These are phyloP conservation scores for Pseudomugil gertrudae DNA, from an alignment of 2,797 vertebrate species.

Conservation along the genomic window DNA sequence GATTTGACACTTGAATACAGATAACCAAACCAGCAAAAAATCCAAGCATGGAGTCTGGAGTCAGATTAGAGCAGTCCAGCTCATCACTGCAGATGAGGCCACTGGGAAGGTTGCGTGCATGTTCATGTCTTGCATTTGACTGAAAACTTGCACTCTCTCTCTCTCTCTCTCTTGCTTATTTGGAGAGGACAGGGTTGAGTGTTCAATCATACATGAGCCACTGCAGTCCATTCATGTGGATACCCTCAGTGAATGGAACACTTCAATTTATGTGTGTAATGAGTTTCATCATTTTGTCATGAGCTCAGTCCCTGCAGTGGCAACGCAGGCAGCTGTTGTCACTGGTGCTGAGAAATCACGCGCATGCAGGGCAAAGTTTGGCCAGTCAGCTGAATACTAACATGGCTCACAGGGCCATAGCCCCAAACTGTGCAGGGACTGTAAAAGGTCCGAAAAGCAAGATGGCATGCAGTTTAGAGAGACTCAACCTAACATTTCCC, in stretches of 20 bases:
- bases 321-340: conserved; percentile 40
- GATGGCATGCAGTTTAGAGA: conserved; percentile 32
- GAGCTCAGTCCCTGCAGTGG: conserved; percentile 46
- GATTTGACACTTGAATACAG: background rate
- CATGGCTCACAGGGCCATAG: conserved; percentile 47
- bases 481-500: conserved; percentile 25
- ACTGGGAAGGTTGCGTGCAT: conserved; percentile 21
- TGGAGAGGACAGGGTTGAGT: conserved; percentile 19
- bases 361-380: conserved; percentile 27
- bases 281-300: conserved; percentile 53
- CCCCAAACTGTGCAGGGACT: conserved; percentile 42
- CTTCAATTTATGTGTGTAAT: conserved; percentile 53
- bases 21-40: no score
- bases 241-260: conserved; percentile 28
- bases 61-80: background rate
- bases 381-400: conserved; percentile 60
- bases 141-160: conserved; percentile 17
- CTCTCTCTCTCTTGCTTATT: conserved; percentile 16
- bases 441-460: conserved; percentile 42
- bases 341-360: conserved; percentile 34
- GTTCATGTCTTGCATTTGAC: conserved; percentile 7
- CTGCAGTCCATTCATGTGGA: conserved; percentile 30
- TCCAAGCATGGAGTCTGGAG: no score
- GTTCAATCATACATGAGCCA: conserved; percentile 60
- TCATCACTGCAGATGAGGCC: background rate